phyloP scores from a whole-genome alignment of 1,140 invertebrate genomes.

The Lordiphosa mommai region DNA sequence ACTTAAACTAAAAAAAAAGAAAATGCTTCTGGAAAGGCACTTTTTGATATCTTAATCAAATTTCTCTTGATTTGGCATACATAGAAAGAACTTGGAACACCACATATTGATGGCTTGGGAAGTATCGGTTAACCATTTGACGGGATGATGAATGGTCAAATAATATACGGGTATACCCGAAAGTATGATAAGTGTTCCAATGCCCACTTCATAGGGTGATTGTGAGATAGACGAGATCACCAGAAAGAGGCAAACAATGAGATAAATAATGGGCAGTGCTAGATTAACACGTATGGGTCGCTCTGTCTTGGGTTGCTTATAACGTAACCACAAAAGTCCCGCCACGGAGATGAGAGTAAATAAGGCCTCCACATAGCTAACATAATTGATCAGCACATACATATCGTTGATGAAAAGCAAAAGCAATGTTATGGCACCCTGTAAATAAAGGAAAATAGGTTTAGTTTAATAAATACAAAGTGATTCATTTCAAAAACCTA shows the following conservation, averaged over 20 bases:
- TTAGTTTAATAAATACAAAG: neutral
- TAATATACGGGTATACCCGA: slow-evolving; percentile 93
- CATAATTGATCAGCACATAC: slow-evolving; percentile 95
- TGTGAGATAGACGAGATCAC: slow-evolving; percentile 90
- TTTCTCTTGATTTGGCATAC: slow-evolving; percentile 83
- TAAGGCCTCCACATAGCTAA: slow-evolving; percentile 95
- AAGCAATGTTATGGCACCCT: slow-evolving; percentile 90
- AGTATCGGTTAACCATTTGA: slow-evolving; percentile 80
- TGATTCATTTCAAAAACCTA: slow-evolving; percentile 80
- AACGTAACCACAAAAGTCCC: slow-evolving; percentile 92
- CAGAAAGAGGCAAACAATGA: slow-evolving; percentile 91
- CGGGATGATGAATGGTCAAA: slow-evolving; percentile 89
- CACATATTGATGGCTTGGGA: slow-evolving; percentile 84
- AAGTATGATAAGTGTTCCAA: slow-evolving; percentile 90
- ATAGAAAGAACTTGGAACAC: slow-evolving; percentile 88
- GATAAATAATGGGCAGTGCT: slow-evolving; percentile 89
- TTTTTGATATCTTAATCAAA: slow-evolving; percentile 56
- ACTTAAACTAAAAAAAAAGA: slow-evolving; percentile 39
- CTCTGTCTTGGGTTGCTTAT: slow-evolving; percentile 86
- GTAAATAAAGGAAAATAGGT: slow-evolving; percentile 79
- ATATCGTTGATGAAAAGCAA: slow-evolving; percentile 92
- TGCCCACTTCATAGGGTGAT: slow-evolving; percentile 88
- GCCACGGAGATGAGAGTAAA: slow-evolving; percentile 94
- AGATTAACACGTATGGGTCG: slow-evolving; percentile 87
- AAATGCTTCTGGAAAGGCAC: slow-evolving; percentile 48